Evolutionary conservation across 1,140 invertebrate species (phyloP).

Genomic region (Rhizoglyphus robini): DNA sequence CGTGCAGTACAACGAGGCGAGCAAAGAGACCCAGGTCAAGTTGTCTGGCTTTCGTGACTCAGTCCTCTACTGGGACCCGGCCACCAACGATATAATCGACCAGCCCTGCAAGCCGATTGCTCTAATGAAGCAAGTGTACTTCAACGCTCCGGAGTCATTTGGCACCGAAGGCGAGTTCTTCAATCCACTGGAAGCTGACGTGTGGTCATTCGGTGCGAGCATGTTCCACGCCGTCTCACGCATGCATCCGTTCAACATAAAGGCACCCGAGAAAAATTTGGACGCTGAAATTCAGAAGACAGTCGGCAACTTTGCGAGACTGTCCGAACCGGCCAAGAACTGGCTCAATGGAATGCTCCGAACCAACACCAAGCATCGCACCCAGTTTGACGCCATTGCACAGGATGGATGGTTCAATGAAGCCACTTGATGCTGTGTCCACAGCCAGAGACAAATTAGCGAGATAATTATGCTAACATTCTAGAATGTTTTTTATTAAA

Average conservation of each 20-base stretch:
- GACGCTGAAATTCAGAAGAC: neutral
- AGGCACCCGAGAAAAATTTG: neutral
- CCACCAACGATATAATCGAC: neutral
- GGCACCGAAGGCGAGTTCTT: neutral
- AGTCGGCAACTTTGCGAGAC: neutral
- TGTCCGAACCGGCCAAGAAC: neutral
- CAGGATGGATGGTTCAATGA: no score
- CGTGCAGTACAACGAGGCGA: neutral
- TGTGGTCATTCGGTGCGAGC: no score
- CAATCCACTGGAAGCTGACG: neutral
- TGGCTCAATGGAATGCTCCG: neutral
- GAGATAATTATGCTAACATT: no score
- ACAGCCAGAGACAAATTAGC: no score
- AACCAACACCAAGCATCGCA: neutral
- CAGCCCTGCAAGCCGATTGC: neutral
- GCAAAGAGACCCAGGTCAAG: neutral
- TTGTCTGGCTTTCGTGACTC: neutral
- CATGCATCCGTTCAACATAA: neutral
- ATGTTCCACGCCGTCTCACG: neutral
- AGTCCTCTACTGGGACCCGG: neutral
- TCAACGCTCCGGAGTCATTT: no score
- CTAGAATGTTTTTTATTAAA: no score
- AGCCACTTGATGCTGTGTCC: no score
- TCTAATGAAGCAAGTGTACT: no score
- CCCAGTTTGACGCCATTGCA: neutral